Evolutionary conservation across 2,888 invertebrate species (phyloP).

Genomic region (Cabera pusaria): DNA sequence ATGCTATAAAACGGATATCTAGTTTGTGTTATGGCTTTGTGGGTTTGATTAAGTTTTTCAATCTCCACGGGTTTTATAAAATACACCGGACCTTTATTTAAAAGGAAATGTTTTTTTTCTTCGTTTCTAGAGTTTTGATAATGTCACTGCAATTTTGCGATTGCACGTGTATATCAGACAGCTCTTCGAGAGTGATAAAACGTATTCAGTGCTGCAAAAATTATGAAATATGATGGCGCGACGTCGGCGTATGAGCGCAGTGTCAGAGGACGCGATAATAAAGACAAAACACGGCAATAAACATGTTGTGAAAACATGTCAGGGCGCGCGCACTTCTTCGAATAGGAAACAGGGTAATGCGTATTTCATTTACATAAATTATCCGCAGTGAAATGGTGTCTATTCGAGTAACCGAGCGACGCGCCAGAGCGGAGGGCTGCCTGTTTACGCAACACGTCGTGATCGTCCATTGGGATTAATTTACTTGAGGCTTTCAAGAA

Average conservation of each 20-base stretch:
- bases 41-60: conserved; percentile 58
- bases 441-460: conserved; percentile 65
- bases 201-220: conserved; percentile 49
- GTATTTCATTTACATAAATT: conserved; percentile 81
- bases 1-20: conserved; percentile 52
- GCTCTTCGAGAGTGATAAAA: conserved; percentile 53
- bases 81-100: conserved; percentile 16
- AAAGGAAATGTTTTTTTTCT: conserved; percentile 16
- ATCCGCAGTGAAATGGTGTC: conserved; percentile 61
- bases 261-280: conserved; percentile 64
- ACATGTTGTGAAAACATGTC: conserved; percentile 68
- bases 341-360: conserved; percentile 71
- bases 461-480: conserved; percentile 63
- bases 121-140: conserved; percentile 43
- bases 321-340: conserved; percentile 53
- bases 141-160: conserved; percentile 33
- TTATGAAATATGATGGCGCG: conserved; percentile 52
- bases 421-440: conserved; percentile 41
- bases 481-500: conserved; percentile 54
- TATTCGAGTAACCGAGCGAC: conserved; percentile 46
- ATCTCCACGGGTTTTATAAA: conserved; percentile 42
- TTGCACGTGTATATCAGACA: conserved; percentile 44
- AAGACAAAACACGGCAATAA: conserved; percentile 71
- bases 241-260: conserved; percentile 49
- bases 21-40: conserved; percentile 48